Conservation (phyloP, 2,888 invertebrate species). For the Calameuta filiformis region DNA sequence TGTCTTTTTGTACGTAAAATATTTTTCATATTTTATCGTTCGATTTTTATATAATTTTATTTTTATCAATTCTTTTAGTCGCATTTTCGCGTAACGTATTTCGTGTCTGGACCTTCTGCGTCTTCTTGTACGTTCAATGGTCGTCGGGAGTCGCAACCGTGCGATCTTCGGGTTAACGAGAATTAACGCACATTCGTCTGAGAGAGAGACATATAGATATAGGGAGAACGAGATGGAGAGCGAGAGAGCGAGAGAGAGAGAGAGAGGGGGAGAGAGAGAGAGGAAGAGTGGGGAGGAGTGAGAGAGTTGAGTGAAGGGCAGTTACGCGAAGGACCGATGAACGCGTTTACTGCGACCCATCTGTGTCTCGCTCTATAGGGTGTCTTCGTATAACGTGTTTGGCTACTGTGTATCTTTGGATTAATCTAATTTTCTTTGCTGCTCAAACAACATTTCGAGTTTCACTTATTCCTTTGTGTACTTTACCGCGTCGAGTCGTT, state of each 20-base stretch:
- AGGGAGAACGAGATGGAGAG: not conserved
- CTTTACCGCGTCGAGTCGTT: not conserved
- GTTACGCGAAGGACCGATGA: not conserved
- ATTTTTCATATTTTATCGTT: not conserved
- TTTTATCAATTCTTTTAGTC: not conserved
- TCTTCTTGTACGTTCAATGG: not conserved
- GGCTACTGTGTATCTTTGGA: not conserved
- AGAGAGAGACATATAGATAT: not conserved
- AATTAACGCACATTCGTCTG: conserved; percentile 26
- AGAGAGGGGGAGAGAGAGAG: no score
- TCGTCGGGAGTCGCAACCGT: conserved; percentile 23
- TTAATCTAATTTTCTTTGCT: not conserved
- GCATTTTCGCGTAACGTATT: not conserved
- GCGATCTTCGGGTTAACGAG: conserved; percentile 27
- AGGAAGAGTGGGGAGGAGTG: no score
- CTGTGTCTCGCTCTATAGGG: not conserved
- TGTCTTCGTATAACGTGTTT: not conserved
- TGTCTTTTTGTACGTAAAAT: not conserved
- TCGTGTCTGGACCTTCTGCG: not conserved
- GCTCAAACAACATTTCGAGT: not conserved
- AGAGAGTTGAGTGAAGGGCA: not conserved
- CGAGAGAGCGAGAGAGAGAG: not conserved
- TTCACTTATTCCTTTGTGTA: not conserved
- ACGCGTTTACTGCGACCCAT: not conserved
- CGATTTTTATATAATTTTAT: not conserved